phyloP scores from a whole-genome alignment of 1,140 invertebrate genomes.

The Ctenoplectra terminalis region DNA sequence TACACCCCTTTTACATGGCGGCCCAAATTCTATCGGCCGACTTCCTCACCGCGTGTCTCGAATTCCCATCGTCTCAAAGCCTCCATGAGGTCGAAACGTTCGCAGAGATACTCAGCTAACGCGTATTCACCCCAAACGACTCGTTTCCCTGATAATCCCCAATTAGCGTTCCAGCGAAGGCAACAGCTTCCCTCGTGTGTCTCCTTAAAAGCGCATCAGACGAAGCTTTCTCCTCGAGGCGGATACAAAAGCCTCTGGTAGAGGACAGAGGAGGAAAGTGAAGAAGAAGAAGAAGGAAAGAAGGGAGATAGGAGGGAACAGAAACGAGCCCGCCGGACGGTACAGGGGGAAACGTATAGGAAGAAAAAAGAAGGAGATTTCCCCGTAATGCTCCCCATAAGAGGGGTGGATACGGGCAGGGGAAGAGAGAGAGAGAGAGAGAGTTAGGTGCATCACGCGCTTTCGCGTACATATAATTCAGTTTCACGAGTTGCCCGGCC shows the following conservation, averaged over 20 bases:
- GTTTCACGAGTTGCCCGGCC: slow-evolving; percentile 63
- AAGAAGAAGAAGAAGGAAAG: no score
- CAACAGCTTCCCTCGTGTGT: neutral
- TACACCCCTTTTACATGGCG: neutral
- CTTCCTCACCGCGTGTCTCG: neutral
- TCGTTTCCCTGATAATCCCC: slow-evolving; percentile 41
- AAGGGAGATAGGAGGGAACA: neutral
- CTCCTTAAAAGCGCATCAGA: slow-evolving; percentile 34
- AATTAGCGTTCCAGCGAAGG: slow-evolving; percentile 14
- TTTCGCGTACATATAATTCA: slow-evolving; percentile 67
- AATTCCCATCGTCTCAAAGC: neutral
- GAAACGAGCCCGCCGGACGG: neutral
- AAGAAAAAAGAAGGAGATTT: neutral
- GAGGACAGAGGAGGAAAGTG: no score
- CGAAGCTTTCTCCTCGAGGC: neutral
- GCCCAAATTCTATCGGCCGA: neutral
- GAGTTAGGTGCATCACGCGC: slow-evolving; percentile 51
- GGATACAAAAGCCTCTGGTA: neutral
- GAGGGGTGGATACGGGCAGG: neutral
- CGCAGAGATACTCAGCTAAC: neutral
- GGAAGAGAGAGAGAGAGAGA: slow-evolving; percentile 1
- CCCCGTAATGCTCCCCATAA: neutral
- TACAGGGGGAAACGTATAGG: neutral
- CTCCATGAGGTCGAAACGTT: neutral
- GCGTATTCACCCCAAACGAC: slow-evolving; percentile 4